phyloP scores from a whole-genome alignment of 2,797 vertebrate species.

The Dromococcyx pavoninus region DNA sequence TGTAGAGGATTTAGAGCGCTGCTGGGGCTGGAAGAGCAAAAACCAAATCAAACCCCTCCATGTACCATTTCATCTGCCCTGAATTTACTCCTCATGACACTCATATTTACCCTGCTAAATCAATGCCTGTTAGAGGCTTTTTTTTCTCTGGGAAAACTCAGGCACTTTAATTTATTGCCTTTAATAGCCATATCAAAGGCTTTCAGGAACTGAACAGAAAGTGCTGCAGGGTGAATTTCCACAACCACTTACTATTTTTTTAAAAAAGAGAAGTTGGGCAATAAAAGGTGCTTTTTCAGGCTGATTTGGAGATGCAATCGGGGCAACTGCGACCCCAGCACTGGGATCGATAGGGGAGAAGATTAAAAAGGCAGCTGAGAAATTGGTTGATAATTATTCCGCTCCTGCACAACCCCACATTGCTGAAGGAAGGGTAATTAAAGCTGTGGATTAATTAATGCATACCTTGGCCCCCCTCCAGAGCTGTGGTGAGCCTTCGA shows the following conservation, averaged over 20 bases:
- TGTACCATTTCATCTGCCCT: neutral
- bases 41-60: neutral
- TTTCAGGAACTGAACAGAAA: slow-evolving; percentile 11
- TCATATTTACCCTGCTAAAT: slow-evolving; percentile 5
- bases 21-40: neutral
- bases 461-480: neutral
- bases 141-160: neutral
- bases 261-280: neutral
- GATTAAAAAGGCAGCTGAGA: neutral
- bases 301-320: neutral
- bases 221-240: slow-evolving; percentile 23
- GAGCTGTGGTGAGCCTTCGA: neutral
- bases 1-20: neutral
- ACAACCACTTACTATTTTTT: neutral
- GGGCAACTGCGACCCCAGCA: neutral
- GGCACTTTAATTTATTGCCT: slow-evolving; percentile 52
- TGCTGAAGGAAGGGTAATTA: slow-evolving; percentile 55
- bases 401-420: neutral
- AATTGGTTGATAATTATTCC: neutral
- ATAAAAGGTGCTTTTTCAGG: neutral
- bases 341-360: neutral
- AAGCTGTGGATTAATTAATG: slow-evolving; percentile 37
- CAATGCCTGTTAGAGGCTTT: neutral
- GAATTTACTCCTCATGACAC: neutral
- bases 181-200: slow-evolving; percentile 34